phyloP scores from a whole-genome alignment of 2,888 invertebrate species.

The Limnephilus auricula region DNA sequence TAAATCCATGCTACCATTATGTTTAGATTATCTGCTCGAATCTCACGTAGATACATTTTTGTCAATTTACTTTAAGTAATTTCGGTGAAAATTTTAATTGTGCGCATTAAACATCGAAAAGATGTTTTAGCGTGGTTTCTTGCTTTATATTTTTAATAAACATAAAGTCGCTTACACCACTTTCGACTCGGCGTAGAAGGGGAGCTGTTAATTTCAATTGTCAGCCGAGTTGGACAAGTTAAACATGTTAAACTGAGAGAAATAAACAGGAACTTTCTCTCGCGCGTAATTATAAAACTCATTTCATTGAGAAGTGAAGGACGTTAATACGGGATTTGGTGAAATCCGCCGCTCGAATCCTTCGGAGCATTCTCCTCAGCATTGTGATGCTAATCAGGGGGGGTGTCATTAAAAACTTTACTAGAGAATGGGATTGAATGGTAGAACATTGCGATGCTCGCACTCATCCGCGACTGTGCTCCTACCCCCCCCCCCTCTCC shows the following conservation, averaged over 20 bases:
- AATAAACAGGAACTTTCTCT: constrained; percentile 35
- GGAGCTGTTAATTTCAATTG: neutral
- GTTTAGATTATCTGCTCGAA: no score
- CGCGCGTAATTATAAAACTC: constrained; percentile 44
- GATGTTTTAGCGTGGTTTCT: neutral
- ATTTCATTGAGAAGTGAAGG: constrained; percentile 44
- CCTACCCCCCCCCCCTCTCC: neutral
- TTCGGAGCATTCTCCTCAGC: constrained; percentile 31
- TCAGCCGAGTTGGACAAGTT: neutral
- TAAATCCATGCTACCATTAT: no score
- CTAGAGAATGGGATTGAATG: constrained; percentile 34
- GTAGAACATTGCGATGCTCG: constrained; percentile 3
- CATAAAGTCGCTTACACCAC: neutral
- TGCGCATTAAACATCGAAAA: neutral
- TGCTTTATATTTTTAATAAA: neutral
- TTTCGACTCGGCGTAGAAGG: neutral
- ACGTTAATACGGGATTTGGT: constrained; percentile 39
- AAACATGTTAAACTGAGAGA: constrained; percentile 13
- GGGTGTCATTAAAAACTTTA: constrained; percentile 61
- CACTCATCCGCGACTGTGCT: constrained; percentile 2
- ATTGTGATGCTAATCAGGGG: constrained; percentile 62
- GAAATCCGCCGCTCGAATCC: constrained; percentile 48
- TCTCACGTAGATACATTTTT: no score
- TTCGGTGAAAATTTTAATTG: neutral
- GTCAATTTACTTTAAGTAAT: neutral